Base-by-base conservation (phyloP, 2,797 vertebrate genomes). In the Erithacus rubecula region DNA sequence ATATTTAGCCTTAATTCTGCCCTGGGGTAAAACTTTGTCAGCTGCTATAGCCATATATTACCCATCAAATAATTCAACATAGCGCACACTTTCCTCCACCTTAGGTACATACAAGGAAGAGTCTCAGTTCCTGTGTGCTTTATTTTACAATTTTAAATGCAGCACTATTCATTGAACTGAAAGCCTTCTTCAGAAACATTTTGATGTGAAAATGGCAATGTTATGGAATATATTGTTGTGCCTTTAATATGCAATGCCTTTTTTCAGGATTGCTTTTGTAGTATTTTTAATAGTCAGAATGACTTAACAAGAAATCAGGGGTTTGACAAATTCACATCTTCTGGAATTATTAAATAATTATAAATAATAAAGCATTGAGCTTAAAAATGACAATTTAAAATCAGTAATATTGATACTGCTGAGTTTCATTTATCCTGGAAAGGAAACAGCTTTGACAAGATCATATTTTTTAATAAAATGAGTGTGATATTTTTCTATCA, bases 291-390 rank as follows among this genome's bases (percentile, higher is more conserved):
- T 64, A 77, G 59, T 84, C 46, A 82, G 14, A 89, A 87, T 47
- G 83, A 15, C 51, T 91, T 92, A 64, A 55, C 17, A 68, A 87
- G 78, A 84, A 90, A 83, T 82, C 56, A 43, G 52, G 29, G 10
- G n/a, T 52, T 80, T 56, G 68, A 79, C 71, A 64, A 87, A 87
- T 87, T 79, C 63, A 65, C 21, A 49, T 84, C 62, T 85, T 58
- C 77, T 90, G 68, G 78, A 92, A 92, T 90, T 95, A 93, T 83
- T 94, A 94, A 92, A 91, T 96, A 97, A 97, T 95, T 96, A 95
- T 92, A 94, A 95, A 92, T 92, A 92, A 88, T 95, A 94, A 96
- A 94, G 60, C 71, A 80, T 24, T 77, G 67, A 93, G 68, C 64
- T 89, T 87, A 68, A 94, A 91, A 91, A 93, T 16, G 37, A 89